Percentiles rank a stretch among this genome's conserved stretches.
phyloP scores from a whole-genome alignment of 2,113 vertebrate genomes.

The Circaetus cinerascens region DNA sequence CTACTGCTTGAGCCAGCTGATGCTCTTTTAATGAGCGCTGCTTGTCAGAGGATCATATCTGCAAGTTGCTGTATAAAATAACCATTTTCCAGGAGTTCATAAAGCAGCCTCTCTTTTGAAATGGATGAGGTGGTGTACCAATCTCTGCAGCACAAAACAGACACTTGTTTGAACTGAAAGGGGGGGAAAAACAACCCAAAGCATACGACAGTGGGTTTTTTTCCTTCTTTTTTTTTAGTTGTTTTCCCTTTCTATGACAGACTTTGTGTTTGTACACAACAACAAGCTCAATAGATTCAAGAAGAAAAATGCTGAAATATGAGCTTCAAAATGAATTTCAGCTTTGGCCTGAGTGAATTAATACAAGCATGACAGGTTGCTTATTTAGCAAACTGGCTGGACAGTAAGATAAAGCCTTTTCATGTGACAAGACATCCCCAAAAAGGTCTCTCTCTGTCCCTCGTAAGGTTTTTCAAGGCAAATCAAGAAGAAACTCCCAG shows the following conservation, averaged over 20 bases:
- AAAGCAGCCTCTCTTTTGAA: conserved; percentile 54
- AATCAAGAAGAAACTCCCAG: conserved; percentile 13
- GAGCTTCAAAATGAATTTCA: conserved; percentile 22
- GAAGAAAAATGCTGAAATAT: neutral
- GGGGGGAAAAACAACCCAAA: neutral
- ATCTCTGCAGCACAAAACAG: conserved; percentile 34
- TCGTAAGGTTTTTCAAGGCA: neutral
- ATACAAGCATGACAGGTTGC: neutral
- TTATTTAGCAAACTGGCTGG: conserved; percentile 4
- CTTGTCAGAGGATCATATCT: conserved; percentile 67
- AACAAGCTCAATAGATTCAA: neutral
- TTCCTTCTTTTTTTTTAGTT: neutral
- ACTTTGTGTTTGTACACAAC: neutral
- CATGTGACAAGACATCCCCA: neutral
- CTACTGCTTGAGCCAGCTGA: conserved; percentile 27
- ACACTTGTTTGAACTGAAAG: conserved; percentile 51
- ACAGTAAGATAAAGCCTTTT: neutral
- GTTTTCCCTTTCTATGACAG: neutral
- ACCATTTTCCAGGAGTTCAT: conserved; percentile 53
- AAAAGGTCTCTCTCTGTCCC: neutral
- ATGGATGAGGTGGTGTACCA: conserved; percentile 28
- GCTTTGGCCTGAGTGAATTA: conserved; percentile 26
- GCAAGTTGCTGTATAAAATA: conserved; percentile 61
- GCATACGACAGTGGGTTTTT: neutral
- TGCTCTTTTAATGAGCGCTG: conserved; percentile 60